These are phyloP conservation scores for Chaitophorus viminalis DNA, from an alignment of 2,888 invertebrate species.

Conservation along the genomic window DNA sequence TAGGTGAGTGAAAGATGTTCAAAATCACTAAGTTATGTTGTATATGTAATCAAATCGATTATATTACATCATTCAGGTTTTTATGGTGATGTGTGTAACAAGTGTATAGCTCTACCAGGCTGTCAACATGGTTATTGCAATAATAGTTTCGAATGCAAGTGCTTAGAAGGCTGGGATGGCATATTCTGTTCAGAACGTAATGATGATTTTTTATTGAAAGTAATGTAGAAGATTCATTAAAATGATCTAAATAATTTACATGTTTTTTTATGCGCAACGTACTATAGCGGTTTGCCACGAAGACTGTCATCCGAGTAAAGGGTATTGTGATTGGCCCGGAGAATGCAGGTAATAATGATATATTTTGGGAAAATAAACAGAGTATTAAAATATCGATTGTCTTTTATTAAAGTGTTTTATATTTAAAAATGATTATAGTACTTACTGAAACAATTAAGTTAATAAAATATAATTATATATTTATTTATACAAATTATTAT, in stretches of 20 bases:
- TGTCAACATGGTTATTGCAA: constrained; percentile 89
- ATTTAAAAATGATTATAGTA: too few species aligned
- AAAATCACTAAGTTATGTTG: not conserved
- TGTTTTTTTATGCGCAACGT: constrained; percentile 60
- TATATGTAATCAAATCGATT: not conserved
- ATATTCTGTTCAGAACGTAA: constrained; percentile 88
- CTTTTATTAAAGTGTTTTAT: not conserved
- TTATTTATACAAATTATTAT: too few species aligned
- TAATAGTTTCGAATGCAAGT: constrained; percentile 86
- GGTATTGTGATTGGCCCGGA: constrained; percentile 86
- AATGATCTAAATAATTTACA: constrained; percentile 58
- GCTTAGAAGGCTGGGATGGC: constrained; percentile 87
- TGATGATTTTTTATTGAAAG: constrained; percentile 66
- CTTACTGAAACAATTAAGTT: too few species aligned
- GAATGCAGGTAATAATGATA: constrained; percentile 75
- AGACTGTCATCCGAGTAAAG: constrained; percentile 85
- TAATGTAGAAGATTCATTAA: constrained; percentile 32
- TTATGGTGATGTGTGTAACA: constrained; percentile 85
- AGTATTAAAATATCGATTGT: not conserved
- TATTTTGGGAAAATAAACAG: not conserved
- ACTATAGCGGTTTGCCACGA: constrained; percentile 83
- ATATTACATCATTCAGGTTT: constrained; percentile 70
- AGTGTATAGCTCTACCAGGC: constrained; percentile 86
- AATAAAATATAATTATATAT: too few species aligned
- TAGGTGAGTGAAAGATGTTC: constrained; percentile 68